Evolutionary conservation across 2,888 invertebrate species (phyloP), one percentile per base, ranked within the genome.

Genomic region (Phortica magna): DNA sequence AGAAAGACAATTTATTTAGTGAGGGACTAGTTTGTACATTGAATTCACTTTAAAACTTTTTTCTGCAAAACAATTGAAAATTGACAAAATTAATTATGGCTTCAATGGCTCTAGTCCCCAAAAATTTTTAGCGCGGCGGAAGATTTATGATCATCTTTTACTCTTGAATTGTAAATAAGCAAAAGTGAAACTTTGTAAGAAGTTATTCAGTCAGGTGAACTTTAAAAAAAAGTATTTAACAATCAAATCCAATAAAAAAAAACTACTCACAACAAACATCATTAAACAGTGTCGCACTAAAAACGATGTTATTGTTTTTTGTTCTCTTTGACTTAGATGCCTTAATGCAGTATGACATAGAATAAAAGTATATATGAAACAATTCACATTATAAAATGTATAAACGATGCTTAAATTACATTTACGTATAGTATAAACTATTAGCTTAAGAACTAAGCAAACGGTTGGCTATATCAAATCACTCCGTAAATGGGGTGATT

Each of bases 401-500:
- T 43, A 22, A 10, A 64, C 22, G 22, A 53, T 39, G 53, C 55
- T 31, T 55, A 57, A 31, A 22, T 71, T 55, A 71, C 39, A 74
- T 64, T 10, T 57, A 75, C 31, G 42, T 42, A 17, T 6, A 22
- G 22, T 6, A 61, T 22, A 73, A 76, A 67, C 75, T 76, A 68
- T 77, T 48, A 41, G 48, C 61, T 76, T 19, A 39, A 76, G 77
- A 77, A 72, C 76, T 72, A 73, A 31, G 53, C 76, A 77, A 76
- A 55, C 39, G 67, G 65, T 76, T 43, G 77, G 57, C 12, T 43
- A 76, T 71, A 59, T 55, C 31, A 73, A 84, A 84, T 88, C 85
- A 88, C 85, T 79, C 77, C 48, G 31, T 17, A n/a, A 31, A 31
- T 1, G 10, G 64, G 74, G 90, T 89, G 90, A 89, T 88, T 88